These are phyloP conservation scores for Drosophila insularis DNA, from an alignment of 1,140 invertebrate genomes.

Conservation along the genomic window DNA sequence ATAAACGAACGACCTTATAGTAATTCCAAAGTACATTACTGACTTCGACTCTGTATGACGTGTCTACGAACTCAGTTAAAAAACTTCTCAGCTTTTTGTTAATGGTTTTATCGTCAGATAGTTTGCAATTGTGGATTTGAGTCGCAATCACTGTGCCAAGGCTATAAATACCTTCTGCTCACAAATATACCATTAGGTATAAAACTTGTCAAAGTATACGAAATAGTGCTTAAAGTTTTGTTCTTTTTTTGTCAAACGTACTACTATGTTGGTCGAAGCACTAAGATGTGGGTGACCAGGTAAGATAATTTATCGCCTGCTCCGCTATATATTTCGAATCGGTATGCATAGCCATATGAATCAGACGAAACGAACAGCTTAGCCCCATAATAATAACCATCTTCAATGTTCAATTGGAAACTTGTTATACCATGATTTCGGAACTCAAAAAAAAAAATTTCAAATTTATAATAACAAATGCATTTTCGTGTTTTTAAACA, in stretches of 20 bases:
- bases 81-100: conserved; percentile 9
- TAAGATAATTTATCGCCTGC: conserved; percentile 26
- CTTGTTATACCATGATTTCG: too few species aligned
- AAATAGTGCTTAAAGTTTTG: conserved; percentile 13
- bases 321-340: conserved; percentile 21
- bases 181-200: conserved; percentile 12
- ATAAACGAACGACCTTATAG: conserved; percentile 25
- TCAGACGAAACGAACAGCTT: conserved; percentile 31
- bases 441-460: too few species aligned
- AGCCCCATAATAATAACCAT: conserved; percentile 20
- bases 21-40: conserved; percentile 41
- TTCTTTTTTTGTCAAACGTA: conserved; percentile 5
- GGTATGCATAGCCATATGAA: conserved; percentile 22
- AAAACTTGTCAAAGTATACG: conserved; percentile 15
- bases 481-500: too few species aligned
- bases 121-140: not conserved
- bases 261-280: conserved; percentile 17
- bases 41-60: conserved; percentile 34
- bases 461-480: too few species aligned
- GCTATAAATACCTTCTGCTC: not conserved
- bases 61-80: conserved; percentile 27
- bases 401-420: conserved; percentile 15
- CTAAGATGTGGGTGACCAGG: conserved; percentile 27
- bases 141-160: not conserved
- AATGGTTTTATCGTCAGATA: not conserved